These are phyloP conservation scores for Molossus alvarezi DNA, from an alignment of 2,797 vertebrate genomes.

Conservation along the genomic window DNA sequence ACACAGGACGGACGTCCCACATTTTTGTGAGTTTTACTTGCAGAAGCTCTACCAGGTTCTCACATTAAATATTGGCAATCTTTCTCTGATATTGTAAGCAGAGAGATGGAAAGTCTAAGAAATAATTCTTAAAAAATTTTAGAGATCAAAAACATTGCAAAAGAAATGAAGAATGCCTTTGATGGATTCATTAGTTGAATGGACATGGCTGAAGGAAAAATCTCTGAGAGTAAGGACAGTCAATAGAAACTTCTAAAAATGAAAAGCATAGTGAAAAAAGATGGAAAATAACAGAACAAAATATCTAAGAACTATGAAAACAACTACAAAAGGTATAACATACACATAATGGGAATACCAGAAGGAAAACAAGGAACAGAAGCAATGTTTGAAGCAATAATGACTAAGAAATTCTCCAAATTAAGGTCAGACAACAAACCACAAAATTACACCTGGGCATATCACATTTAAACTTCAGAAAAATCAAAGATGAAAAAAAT, in stretches of 20 bases:
- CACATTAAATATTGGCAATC: neutral
- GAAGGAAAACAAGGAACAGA: neutral
- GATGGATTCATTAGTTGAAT: neutral
- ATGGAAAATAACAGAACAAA: conserved; percentile 20
- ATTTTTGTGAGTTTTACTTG: conserved; percentile 8
- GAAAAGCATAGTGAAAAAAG: conserved; percentile 37
- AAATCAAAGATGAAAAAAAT: conserved; percentile 27
- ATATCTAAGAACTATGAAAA: neutral
- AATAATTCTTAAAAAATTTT: neutral
- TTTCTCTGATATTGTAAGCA: neutral
- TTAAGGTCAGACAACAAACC: neutral
- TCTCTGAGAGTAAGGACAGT: neutral
- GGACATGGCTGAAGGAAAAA: neutral
- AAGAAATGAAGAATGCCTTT: neutral
- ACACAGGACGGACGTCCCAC: neutral
- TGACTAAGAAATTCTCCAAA: neutral
- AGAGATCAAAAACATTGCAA: neutral
- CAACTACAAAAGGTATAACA: neutral
- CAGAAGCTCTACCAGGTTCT: neutral
- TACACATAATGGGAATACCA: neutral
- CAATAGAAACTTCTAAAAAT: conserved; percentile 27
- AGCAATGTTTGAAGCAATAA: neutral
- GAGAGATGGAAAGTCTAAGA: conserved; percentile 10
- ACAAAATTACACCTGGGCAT: neutral
- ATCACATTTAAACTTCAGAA: neutral